Percentiles rank a stretch among this genome's conserved stretches.
Evolutionary conservation across 2,797 vertebrate species (phyloP).

Genomic region (Danio jaintianensis): DNA sequence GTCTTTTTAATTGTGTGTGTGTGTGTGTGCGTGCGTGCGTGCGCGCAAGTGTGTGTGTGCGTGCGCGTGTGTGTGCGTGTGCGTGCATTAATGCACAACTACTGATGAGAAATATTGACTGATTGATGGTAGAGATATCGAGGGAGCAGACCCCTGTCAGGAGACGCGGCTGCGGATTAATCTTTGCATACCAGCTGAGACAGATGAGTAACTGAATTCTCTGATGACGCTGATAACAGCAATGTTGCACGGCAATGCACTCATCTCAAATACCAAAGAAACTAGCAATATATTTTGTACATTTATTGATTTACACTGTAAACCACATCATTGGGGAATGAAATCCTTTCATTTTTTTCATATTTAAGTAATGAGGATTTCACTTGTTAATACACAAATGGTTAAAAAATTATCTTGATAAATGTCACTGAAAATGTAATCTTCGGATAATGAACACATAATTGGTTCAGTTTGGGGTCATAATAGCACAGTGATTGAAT

Average conservation of each 20-base stretch:
- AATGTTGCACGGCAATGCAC: conserved; percentile 25
- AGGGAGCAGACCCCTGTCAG: conserved; percentile 39
- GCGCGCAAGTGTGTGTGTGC: not conserved
- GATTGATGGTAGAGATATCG: conserved; percentile 60
- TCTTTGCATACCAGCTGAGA: conserved; percentile 57
- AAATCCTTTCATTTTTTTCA: not conserved
- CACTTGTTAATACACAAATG: not conserved
- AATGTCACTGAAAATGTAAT: too few relatives aligned
- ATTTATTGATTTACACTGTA: conserved; percentile 29
- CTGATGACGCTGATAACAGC: conserved; percentile 51
- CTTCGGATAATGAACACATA: too few relatives aligned
- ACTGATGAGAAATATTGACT: conserved; percentile 54
- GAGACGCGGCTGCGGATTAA: conserved; percentile 60
- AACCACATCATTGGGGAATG: conserved; percentile 2
- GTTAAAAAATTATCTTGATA: not conserved
- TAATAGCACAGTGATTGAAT: too few relatives aligned
- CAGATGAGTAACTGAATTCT: conserved; percentile 53
- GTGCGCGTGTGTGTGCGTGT: not conserved
- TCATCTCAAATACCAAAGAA: conserved; percentile 37
- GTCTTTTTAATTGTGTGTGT: conserved; percentile 21
- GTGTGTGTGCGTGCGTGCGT: not conserved
- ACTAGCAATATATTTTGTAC: conserved; percentile 20
- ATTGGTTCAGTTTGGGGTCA: too few relatives aligned
- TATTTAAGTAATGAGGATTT: not conserved
- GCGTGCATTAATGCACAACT: conserved; percentile 16